These are phyloP conservation scores for Sesamia nonagrioides DNA, from an alignment of 1,140 invertebrate genomes.

Conservation along the genomic window DNA sequence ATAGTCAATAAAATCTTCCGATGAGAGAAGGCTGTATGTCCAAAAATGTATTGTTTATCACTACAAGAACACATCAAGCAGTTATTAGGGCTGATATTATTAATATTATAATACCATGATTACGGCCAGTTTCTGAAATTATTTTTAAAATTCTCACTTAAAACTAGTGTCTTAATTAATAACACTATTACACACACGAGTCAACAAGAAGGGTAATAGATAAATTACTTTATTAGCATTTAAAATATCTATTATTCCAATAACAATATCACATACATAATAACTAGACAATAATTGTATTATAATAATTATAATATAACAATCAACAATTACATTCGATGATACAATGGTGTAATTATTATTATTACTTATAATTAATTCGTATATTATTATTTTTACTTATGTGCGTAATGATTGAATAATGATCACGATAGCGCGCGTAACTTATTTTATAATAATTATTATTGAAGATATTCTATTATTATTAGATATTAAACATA, in stretches of 20 bases:
- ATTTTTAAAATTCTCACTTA: conserved; percentile 44
- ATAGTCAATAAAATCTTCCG: background rate
- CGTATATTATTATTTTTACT: conserved; percentile 74
- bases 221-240: conserved; percentile 77
- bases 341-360: conserved; percentile 74
- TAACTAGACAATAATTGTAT: conserved; percentile 75
- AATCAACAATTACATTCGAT: conserved; percentile 85
- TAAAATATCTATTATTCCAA: conserved; percentile 84
- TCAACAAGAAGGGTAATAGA: conserved; percentile 84
- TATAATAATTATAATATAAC: conserved; percentile 73
- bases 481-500: conserved; percentile 50
- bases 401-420: conserved; percentile 76
- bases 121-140: conserved; percentile 34
- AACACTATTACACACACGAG: conserved; percentile 77
- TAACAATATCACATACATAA: conserved; percentile 86
- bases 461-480: conserved; percentile 50
- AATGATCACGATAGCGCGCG: conserved; percentile 58
- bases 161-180: conserved; percentile 42
- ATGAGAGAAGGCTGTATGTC: conserved; percentile 35
- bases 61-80: conserved; percentile 47
- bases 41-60: conserved; percentile 17
- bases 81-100: conserved; percentile 34
- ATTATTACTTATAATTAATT: conserved; percentile 77
- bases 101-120: conserved; percentile 8
- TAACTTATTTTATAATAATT: conserved; percentile 40